Conservation (phyloP, 2,888 invertebrate species). For the Sarcophaga variegata region DNA sequence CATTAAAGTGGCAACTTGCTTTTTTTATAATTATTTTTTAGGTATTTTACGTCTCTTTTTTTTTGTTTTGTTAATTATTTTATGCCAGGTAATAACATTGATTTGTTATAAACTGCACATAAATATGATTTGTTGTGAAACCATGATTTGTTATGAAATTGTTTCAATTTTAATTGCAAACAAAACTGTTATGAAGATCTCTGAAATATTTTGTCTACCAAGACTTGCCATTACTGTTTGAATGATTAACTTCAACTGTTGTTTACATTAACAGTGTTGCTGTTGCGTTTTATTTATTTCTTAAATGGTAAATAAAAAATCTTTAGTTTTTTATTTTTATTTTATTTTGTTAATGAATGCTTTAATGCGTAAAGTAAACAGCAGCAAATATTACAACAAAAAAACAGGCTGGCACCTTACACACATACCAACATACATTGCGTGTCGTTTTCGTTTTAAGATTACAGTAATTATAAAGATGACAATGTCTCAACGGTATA, state of each 20-base stretch:
- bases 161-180: too few species aligned
- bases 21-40: too few species aligned
- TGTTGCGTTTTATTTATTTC: not conserved
- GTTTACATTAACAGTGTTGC: not conserved
- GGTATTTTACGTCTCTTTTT: too few species aligned
- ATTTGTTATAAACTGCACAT: too few species aligned
- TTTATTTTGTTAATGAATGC: not conserved
- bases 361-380: not conserved
- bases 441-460: not conserved
- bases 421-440: not conserved
- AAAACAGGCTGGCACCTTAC: not conserved
- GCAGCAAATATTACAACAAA: not conserved
- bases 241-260: not conserved
- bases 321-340: not conserved
- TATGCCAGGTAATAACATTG: too few species aligned
- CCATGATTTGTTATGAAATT: too few species aligned
- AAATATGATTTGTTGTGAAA: too few species aligned
- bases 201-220: too few species aligned
- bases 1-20: too few species aligned
- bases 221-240: not conserved
- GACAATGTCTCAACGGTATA: constrained; percentile 55
- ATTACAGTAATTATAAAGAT: constrained; percentile 16
- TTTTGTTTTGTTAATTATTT: too few species aligned
- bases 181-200: too few species aligned
- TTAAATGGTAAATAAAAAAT: not conserved